phyloP scores from a whole-genome alignment of 2,113 vertebrate species.

The Barbus barbus region DNA sequence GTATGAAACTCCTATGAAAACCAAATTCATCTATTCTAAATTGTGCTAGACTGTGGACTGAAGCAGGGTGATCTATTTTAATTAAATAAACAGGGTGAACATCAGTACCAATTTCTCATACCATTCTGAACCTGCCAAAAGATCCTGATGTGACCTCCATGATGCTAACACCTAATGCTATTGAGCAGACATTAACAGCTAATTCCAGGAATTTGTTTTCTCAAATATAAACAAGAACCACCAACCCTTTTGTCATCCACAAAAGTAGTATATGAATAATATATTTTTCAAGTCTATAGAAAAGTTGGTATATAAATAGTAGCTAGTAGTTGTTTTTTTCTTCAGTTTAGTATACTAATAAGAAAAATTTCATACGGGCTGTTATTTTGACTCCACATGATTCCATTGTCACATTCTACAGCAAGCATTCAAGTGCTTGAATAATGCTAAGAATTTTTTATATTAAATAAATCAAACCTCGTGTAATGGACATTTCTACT shows the following conservation, averaged over 20 bases:
- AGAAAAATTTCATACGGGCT: background rate
- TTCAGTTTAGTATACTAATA: background rate
- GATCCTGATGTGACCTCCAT: background rate
- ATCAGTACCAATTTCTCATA: background rate
- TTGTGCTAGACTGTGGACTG: background rate
- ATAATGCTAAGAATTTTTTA: no score
- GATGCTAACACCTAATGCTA: background rate
- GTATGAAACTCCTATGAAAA: background rate
- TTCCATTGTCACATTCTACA: background rate
- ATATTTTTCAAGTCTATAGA: background rate
- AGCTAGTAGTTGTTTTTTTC: background rate
- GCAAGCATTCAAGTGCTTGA: background rate
- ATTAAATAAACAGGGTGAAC: background rate
- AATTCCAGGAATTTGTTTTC: background rate
- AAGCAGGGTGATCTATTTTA: background rate
- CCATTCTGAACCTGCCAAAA: background rate
- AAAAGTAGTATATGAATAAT: background rate
- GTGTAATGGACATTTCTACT: background rate
- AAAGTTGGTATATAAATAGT: background rate
- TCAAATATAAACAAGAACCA: background rate
- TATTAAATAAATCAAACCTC: background rate
- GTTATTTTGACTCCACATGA: background rate
- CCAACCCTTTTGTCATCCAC: background rate
- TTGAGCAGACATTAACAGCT: background rate
- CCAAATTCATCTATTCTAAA: background rate